phyloP scores from a whole-genome alignment of 2,888 invertebrate species.

The Theretra japonica region DNA sequence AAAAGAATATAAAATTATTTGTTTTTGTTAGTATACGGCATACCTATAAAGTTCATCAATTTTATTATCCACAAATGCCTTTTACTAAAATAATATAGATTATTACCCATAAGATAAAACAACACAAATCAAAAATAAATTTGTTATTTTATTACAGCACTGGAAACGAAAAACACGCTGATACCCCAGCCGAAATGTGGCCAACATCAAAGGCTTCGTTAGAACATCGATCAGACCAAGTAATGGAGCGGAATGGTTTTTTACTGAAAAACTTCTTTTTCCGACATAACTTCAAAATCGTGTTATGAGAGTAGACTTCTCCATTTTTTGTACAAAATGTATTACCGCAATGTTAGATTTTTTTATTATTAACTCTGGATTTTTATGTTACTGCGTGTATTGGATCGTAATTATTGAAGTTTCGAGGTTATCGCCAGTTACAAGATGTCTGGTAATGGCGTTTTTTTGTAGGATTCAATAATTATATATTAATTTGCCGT shows the following conservation, averaged over 20 bases:
- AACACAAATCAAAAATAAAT: not conserved
- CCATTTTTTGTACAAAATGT: conserved; percentile 11
- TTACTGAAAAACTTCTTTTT: conserved; percentile 14
- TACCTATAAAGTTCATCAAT: too few relatives aligned
- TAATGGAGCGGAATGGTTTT: conserved; percentile 39
- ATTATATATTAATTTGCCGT: too few relatives aligned
- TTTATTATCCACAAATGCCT: too few relatives aligned
- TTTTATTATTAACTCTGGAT: not conserved
- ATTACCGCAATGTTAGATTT: not conserved
- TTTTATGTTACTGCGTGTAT: conserved; percentile 9
- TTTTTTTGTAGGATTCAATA: not conserved
- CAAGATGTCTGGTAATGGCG: not conserved
- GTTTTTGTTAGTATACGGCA: too few relatives aligned
- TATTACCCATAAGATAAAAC: not conserved
- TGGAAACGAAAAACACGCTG: not conserved
- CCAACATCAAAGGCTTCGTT: conserved; percentile 34
- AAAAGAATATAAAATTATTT: too few relatives aligned
- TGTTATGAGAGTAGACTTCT: conserved; percentile 8
- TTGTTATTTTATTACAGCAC: not conserved
- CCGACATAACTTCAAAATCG: conserved; percentile 18
- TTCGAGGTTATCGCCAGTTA: not conserved
- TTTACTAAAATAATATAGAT: too few relatives aligned
- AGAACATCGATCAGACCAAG: conserved; percentile 32
- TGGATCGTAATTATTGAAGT: not conserved
- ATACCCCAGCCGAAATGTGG: not conserved